Percentiles rank a stretch among this genome's conserved stretches.
These are phyloP conservation scores for Micromesistius poutassou DNA, from an alignment of 2,797 vertebrate species.

Conservation along the genomic window DNA sequence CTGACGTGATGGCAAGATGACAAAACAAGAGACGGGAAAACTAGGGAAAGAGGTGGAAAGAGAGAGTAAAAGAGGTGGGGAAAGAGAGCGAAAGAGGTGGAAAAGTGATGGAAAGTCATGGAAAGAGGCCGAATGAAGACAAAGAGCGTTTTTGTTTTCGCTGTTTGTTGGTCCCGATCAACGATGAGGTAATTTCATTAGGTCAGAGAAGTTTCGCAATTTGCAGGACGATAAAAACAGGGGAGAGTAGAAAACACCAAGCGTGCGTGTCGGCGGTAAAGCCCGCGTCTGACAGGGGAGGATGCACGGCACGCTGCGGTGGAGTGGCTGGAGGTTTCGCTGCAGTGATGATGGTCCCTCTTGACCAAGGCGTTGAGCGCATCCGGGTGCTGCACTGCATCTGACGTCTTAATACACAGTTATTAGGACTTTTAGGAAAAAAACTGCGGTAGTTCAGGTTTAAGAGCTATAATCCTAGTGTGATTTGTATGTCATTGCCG, in stretches of 20 bases:
- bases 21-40: not conserved
- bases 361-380: not conserved
- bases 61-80: not conserved
- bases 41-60: not conserved
- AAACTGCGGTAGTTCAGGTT: not conserved
- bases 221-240: not conserved
- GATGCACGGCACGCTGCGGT: not conserved
- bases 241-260: not conserved
- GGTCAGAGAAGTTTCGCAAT: not conserved
- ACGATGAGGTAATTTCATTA: not conserved
- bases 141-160: not conserved
- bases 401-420: not conserved
- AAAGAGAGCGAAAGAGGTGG: not conserved
- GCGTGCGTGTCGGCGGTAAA: not conserved
- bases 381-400: no score
- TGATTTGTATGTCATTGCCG: not conserved
- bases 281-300: not conserved
- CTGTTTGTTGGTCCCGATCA: not conserved
- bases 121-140: not conserved
- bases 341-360: not conserved
- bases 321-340: not conserved
- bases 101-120: no score
- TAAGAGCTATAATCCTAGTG: not conserved
- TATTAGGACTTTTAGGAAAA: conserved; percentile 4
- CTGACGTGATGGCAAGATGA: not conserved